Conservation (phyloP, 2,113 vertebrate genomes). For the Camelus bactrianus region DNA sequence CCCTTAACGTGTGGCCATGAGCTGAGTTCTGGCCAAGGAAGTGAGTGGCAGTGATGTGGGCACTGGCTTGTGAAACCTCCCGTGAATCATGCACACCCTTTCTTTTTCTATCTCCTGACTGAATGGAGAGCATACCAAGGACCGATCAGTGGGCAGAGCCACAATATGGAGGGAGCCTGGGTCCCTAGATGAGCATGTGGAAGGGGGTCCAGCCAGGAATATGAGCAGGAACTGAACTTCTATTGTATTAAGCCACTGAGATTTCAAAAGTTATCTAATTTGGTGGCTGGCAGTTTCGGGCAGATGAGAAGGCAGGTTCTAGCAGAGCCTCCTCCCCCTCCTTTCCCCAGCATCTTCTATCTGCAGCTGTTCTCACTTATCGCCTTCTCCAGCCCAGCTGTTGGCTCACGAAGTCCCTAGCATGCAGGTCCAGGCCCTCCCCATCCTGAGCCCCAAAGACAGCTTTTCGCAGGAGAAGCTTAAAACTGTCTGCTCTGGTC, state of each 20-base stretch:
- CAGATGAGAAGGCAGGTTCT: neutral
- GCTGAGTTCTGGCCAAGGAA: neutral
- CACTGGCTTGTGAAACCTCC: neutral
- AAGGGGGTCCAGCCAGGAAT: neutral
- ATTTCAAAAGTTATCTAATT: conserved; percentile 1
- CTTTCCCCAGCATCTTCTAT: neutral
- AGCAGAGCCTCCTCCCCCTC: neutral
- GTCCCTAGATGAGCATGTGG: neutral
- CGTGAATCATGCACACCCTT: rapidly evolving
- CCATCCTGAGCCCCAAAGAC: neutral
- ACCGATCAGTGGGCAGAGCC: neutral
- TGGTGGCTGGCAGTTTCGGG: neutral
- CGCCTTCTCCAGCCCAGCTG: neutral
- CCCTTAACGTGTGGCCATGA: neutral
- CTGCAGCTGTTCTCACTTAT: neutral
- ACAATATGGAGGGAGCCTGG: neutral
- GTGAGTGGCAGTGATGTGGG: neutral
- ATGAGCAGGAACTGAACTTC: neutral
- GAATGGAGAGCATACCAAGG: neutral
- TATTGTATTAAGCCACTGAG: neutral
- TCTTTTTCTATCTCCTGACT: neutral
- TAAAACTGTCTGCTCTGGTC: neutral
- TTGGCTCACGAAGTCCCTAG: rapidly evolving
- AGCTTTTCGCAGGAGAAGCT: neutral
- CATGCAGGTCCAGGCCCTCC: neutral